These are phyloP conservation scores for Parotocinclus haroldoi DNA, from an alignment of 2,797 vertebrate species.

Conservation along the genomic window DNA sequence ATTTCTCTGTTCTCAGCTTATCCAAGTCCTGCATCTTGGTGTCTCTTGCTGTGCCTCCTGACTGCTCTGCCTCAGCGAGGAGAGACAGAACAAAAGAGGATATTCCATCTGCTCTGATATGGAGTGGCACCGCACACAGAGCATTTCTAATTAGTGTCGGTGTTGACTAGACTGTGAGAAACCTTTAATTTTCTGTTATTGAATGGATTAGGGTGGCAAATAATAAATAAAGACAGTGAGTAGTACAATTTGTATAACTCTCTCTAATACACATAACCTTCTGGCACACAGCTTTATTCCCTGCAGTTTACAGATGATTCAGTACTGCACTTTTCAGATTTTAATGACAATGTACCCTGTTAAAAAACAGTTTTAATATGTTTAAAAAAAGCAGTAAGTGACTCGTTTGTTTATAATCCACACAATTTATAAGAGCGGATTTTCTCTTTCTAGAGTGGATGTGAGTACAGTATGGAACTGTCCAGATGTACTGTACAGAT, in stretches of 20 bases:
- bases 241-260: conserved; percentile 3
- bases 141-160: conserved; percentile 65
- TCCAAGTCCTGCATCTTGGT: not conserved
- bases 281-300: conserved; percentile 11
- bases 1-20: conserved; percentile 2
- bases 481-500: too few species aligned
- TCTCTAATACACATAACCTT: not conserved
- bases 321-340: not conserved
- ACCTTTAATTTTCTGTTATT: conserved; percentile 63
- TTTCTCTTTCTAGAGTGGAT: too few species aligned
- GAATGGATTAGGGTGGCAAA: conserved; percentile 38
- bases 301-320: conserved; percentile 40
- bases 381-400: too few species aligned
- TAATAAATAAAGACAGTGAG: conserved; percentile 39
- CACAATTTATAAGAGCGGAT: too few species aligned
- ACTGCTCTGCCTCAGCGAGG: conserved; percentile 11
- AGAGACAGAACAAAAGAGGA: conserved; percentile 50
- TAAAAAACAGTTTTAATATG: too few species aligned
- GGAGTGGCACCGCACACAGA: conserved; percentile 51
- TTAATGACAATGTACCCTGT: too few species aligned
- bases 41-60: not conserved
- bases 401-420: too few species aligned
- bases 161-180: conserved; percentile 57
- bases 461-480: too few species aligned
- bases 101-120: conserved; percentile 56